Percentiles rank a stretch among this genome's conserved stretches.
Conservation (phyloP, 2,113 vertebrate genomes). For the Anser cygnoides region DNA sequence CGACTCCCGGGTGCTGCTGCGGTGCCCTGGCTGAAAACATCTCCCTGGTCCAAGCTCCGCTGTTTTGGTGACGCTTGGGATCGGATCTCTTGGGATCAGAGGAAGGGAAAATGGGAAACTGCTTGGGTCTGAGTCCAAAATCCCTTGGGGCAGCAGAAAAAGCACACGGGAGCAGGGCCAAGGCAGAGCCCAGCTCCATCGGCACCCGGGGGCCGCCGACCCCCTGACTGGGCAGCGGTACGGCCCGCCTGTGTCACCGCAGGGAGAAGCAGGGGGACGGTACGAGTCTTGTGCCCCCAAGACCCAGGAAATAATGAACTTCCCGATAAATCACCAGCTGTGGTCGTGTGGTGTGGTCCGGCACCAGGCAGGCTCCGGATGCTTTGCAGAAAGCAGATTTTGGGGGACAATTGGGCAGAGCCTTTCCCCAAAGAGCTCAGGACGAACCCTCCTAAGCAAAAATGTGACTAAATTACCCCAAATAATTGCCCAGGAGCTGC, state of each 20-base stretch:
- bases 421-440: too few species aligned
- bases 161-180: too few species aligned
- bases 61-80: fast-evolving
- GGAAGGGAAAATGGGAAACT: fast-evolving
- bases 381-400: neutral
- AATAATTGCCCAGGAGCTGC: neutral
- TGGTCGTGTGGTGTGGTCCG: fast-evolving
- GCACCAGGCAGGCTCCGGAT: fast-evolving
- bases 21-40: neutral
- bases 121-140: neutral
- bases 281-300: fast-evolving
- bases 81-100: neutral
- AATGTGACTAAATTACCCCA: fast-evolving
- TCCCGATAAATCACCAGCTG: fast-evolving
- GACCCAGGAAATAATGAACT: neutral
- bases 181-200: fast-evolving
- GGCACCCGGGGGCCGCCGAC: fast-evolving
- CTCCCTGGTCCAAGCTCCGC: neutral
- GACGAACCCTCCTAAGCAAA: neutral
- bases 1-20: fast-evolving
- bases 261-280: fast-evolving
- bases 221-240: neutral
- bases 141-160: fast-evolving
- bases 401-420: neutral
- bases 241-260: fast-evolving